A percentile compares a stretch with the other conserved stretches of the same genome.
Conservation (phyloP, 2,888 invertebrate genomes). For the Drosophila meridionalis region DNA sequence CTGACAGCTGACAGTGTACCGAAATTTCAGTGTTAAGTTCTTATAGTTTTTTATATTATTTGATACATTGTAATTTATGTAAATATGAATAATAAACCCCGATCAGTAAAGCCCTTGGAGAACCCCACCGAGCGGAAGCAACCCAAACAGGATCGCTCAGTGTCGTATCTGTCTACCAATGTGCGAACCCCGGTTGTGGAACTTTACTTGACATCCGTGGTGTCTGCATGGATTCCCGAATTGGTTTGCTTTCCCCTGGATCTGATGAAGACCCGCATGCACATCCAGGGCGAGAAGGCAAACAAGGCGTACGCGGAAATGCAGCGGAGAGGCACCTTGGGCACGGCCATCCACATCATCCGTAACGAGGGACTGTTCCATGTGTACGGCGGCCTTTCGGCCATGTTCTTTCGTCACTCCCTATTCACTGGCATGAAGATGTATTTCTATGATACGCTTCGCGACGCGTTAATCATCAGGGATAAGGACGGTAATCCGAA, state of each 20-base stretch:
- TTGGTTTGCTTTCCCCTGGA: conserved; percentile 44
- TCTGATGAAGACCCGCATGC: conserved; percentile 53
- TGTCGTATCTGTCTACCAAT: conserved; percentile 12
- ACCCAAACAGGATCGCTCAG: not conserved
- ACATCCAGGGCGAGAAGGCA: conserved; percentile 51
- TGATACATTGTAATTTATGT: not conserved
- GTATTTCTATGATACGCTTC: conserved; percentile 38
- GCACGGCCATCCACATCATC: conserved; percentile 32
- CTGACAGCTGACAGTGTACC: not conserved
- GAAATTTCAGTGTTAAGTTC: not conserved
- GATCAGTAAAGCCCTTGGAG: not conserved
- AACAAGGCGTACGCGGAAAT: not conserved
- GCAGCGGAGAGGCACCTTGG: conserved; percentile 32
- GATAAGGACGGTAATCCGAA: conserved; percentile 26
- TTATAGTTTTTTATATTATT: not conserved
- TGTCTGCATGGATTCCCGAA: conserved; percentile 36
- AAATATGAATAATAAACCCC: not conserved
- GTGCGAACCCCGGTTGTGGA: conserved; percentile 21
- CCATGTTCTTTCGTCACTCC: conserved; percentile 49
- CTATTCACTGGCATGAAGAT: conserved; percentile 51
- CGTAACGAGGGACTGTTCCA: conserved; percentile 32
- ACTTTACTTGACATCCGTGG: conserved; percentile 24
- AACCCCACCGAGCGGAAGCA: too few species aligned
- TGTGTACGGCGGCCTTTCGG: conserved; percentile 50
- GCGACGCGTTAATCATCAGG: conserved; percentile 13